Evolutionary conservation across 1,140 invertebrate species (phyloP).

Genomic region (Drosophila varians): DNA sequence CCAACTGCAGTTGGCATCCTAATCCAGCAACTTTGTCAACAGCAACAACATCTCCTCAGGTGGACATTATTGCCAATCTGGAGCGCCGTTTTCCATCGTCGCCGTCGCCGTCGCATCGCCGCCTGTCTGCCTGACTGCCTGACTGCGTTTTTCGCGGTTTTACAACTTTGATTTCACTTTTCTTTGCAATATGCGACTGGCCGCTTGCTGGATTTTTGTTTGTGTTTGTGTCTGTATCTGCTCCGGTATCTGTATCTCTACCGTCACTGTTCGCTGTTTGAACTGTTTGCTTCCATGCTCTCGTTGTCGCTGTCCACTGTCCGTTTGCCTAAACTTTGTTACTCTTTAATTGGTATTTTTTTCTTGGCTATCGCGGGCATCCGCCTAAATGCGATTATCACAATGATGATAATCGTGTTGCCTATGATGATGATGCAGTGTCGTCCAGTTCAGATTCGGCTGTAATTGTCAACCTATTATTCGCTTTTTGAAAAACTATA

Average conservation of each 20-base stretch:
- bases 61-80: slow-evolving; percentile 77
- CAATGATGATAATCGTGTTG: slow-evolving; percentile 39
- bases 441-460: slow-evolving; percentile 47
- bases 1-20: slow-evolving; percentile 26
- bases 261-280: slow-evolving; percentile 80
- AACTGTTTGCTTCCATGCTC: slow-evolving; percentile 79
- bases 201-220: slow-evolving; percentile 35
- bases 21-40: slow-evolving; percentile 59
- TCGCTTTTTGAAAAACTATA: too few species aligned
- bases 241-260: slow-evolving; percentile 46
- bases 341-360: slow-evolving; percentile 80
- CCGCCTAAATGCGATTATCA: slow-evolving; percentile 33
- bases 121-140: slow-evolving; percentile 69
- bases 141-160: slow-evolving; percentile 81
- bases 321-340: slow-evolving; percentile 72
- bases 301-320: slow-evolving; percentile 62
- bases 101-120: slow-evolving; percentile 47
- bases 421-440: slow-evolving; percentile 59
- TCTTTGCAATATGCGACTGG: slow-evolving; percentile 77
- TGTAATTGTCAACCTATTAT: slow-evolving; percentile 75
- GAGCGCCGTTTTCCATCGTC: slow-evolving; percentile 61
- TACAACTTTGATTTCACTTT: slow-evolving; percentile 83
- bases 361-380: slow-evolving; percentile 51
- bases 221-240: slow-evolving; percentile 32
- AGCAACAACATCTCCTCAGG: slow-evolving; percentile 56